Evolutionary conservation across 2,797 vertebrate genomes (phyloP), one percentile per base, ranked within the genome.

Genomic region (Bovichtus diacanthus): DNA sequence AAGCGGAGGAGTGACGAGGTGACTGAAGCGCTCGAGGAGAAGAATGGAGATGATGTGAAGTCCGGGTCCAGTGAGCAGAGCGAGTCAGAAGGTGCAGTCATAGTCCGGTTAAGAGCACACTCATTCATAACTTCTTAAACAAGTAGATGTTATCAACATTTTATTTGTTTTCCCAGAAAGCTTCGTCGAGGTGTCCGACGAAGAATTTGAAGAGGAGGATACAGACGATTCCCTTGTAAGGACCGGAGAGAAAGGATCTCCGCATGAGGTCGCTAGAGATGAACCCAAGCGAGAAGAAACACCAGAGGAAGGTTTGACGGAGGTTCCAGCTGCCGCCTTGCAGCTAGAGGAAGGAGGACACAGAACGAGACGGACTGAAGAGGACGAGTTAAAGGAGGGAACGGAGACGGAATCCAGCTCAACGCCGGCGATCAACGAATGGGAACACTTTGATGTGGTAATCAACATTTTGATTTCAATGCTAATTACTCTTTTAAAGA

Each of bases 151-250:
- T 47, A 15, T 41, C 18, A 21, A 19, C 44, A 61, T 53, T 6
- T 54, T 21, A n/a, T 59, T 9, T 25, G 2, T 86, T 54, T 71
- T 56, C 34, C 18, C 85, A 99, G 97, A 96, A 80, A 97, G 96
- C 82, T 99, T 99, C 84, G 90, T 99, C 31, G 97, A 98, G 86
- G 97, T 99, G 43, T 95, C 94, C 36, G 93, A 93, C 58, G 56
- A 92, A 58, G 90, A 94, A 5, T 58, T 27, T 12, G 60, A 58
- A 74, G 84, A 88, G 3, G 54, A 88, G 89, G 84, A 88, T 74
- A 77, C 72, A 87, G 93, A 95, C 89, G 94, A 87, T 51, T 93
- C 87, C 2, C 54, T 4, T 6, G 62, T 25, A 56, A 67, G 73
- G 44, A 46, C 13, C 9, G 81, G 66, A 18, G 50, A 53, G 1